Evolutionary conservation across 2,888 invertebrate species (phyloP), one percentile per base, ranked within the genome.

Genomic region (Leptopilina syphax): DNA sequence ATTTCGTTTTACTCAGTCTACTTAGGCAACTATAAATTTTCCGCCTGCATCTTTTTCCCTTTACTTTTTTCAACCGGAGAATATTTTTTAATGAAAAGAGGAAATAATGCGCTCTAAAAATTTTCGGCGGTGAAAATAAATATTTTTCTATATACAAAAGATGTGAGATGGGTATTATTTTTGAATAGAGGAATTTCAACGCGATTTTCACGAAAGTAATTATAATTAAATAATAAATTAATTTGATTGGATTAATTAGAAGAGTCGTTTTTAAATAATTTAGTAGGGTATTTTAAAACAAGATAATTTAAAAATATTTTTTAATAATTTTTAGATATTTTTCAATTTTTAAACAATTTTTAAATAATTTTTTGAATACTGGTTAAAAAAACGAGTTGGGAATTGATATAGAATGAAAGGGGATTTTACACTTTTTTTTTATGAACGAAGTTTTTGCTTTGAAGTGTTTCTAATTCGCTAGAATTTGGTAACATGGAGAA

Each of bases 21-120:
- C 47, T 67, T 67, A 67, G 67, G 67, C 24, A 50, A 50, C 68
- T 70, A 27, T 50, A 70, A 70, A 70, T 57, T 70, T 70, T 13
- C 70, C 9, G 54, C 27, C 50, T n/a, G 27, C 34, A 54, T 3
- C 54, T 70, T 70, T 70, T 70, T 68, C 27, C 70, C 13, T 5
- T 34, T 24, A 13, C 3, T 12, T 54, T 70, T 70, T 54, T 27
- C 13, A 70, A 7, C 12, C 13, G 50, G 13, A 54, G 54, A 34
- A 54, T 54, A 54, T 34, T 68, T 68, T 68, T 13, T 68, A 68
- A 68, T 50, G 50, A 13, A 68, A 50, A 47, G 47, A 12, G 66
- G 41, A 66, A 66, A 13, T 34, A 44, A 67, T 44, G 47, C 10
- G 9, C 65, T 65, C 3, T 47, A 18, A 44, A 67, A 47, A 70